phyloP scores from a whole-genome alignment of 2,888 invertebrate genomes.

The Platerodrilus igneus region DNA sequence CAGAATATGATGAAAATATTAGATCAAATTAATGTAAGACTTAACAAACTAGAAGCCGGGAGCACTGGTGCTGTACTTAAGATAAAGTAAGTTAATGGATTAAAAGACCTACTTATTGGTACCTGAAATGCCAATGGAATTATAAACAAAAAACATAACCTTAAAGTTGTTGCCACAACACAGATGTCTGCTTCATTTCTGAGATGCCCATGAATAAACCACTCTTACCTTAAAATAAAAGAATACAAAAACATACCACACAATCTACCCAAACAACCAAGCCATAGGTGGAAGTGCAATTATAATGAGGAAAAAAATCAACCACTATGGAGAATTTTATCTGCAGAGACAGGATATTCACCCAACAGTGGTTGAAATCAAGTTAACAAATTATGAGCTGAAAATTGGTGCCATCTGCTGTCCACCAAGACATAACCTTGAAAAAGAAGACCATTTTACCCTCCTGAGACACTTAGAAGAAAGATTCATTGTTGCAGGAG shows the following conservation, averaged over 20 bases:
- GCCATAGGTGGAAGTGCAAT: too few species aligned
- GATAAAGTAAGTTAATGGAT: not conserved
- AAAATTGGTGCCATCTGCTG: slow-evolving; percentile 15
- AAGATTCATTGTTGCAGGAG: slow-evolving; percentile 20
- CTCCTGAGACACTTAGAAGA: slow-evolving; percentile 5
- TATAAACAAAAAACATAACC: not conserved
- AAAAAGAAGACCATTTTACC: slow-evolving; percentile 20
- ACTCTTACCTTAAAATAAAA: too few species aligned
- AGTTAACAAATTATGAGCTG: slow-evolving; percentile 2
- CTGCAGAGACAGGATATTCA: slow-evolving; percentile 6
- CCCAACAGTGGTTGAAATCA: slow-evolving; percentile 8
- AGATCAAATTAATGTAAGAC: not conserved
- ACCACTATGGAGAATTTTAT: slow-evolving; percentile 9
- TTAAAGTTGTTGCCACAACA: not conserved
- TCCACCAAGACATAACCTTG: slow-evolving; percentile 21
- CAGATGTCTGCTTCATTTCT: too few species aligned
- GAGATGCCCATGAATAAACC: too few species aligned
- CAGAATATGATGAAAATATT: slow-evolving; percentile 3
- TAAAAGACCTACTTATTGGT: not conserved
- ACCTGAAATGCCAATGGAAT: not conserved
- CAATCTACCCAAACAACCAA: too few species aligned
- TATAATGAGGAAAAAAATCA: too few species aligned
- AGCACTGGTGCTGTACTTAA: not conserved
- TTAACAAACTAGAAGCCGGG: slow-evolving; percentile 5
- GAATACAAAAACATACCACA: too few species aligned